phyloP scores from a whole-genome alignment of 2,888 invertebrate genomes.

The Junonia oenone region DNA sequence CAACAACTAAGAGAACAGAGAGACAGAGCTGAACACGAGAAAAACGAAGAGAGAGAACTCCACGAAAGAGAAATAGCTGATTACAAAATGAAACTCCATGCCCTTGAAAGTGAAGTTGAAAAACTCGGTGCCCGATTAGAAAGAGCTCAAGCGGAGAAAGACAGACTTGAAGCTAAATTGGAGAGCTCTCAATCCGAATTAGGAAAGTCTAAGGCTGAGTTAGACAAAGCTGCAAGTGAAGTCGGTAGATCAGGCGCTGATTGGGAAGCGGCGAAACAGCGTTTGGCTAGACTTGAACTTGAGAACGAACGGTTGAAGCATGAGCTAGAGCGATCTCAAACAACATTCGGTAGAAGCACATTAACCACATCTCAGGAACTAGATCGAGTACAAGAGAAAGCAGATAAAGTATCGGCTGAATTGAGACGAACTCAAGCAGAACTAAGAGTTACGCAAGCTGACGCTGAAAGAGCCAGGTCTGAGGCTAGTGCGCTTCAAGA shows the following conservation, averaged over 20 bases:
- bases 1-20: constrained; percentile 95
- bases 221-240: constrained; percentile 94
- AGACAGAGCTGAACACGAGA: constrained; percentile 96
- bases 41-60: constrained; percentile 95
- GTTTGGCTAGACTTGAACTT: constrained; percentile 90
- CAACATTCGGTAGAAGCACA: constrained; percentile 90
- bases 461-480: constrained; percentile 90
- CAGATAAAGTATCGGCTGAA: constrained; percentile 91
- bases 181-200: constrained; percentile 96
- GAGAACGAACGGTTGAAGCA: constrained; percentile 94
- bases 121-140: constrained; percentile 92
- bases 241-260: constrained; percentile 93
- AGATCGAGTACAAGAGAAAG: constrained; percentile 89
- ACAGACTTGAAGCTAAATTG: constrained; percentile 92
- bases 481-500: constrained; percentile 93
- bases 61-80: constrained; percentile 96
- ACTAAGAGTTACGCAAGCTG: constrained; percentile 93
- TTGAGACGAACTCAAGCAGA: constrained; percentile 93
- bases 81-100: constrained; percentile 95
- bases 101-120: constrained; percentile 94
- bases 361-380: constrained; percentile 90
- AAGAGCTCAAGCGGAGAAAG: constrained; percentile 93
- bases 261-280: constrained; percentile 91
- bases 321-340: constrained; percentile 90
- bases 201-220: constrained; percentile 95